phyloP scores from a whole-genome alignment of 2,888 invertebrate species.

The Tyria jacobaeae region DNA sequence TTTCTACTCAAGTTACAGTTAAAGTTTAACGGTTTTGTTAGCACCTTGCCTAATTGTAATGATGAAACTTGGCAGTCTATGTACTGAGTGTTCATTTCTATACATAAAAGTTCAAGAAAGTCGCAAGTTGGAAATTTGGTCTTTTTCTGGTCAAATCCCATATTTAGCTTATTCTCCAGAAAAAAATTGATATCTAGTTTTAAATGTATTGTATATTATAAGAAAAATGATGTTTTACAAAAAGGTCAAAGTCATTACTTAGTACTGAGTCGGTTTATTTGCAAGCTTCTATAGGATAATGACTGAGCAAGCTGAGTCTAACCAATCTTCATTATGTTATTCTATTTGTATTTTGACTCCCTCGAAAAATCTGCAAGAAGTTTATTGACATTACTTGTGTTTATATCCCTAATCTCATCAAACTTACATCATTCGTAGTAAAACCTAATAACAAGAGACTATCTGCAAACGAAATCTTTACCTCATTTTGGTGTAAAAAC shows the following conservation, averaged over 20 bases:
- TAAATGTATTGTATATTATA: no score
- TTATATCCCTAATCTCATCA: conserved; percentile 34
- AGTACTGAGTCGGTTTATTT: background rate
- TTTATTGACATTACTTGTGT: conserved; percentile 21
- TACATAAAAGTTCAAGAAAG: no score
- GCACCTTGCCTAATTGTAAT: conserved; percentile 13
- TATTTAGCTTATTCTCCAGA: no score
- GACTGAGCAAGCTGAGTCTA: background rate
- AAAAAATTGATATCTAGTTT: no score
- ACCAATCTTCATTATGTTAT: background rate
- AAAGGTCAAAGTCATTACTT: background rate
- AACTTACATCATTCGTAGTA: conserved; percentile 36
- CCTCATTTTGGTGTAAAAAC: conserved; percentile 28
- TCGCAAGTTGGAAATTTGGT: background rate
- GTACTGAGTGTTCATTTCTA: background rate
- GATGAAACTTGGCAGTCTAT: conserved; percentile 2
- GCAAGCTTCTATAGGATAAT: background rate
- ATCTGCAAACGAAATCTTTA: conserved; percentile 32
- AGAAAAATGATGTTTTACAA: no score
- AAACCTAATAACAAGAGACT: conserved; percentile 31
- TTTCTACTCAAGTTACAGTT: conserved; percentile 29
- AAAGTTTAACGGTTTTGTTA: conserved; percentile 34
- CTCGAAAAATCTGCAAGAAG: conserved; percentile 18
- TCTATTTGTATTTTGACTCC: conserved; percentile 8
- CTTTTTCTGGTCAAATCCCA: no score